Base-by-base conservation (phyloP, 2,888 invertebrate genomes). In the Ichneumoninae sp. region DNA sequence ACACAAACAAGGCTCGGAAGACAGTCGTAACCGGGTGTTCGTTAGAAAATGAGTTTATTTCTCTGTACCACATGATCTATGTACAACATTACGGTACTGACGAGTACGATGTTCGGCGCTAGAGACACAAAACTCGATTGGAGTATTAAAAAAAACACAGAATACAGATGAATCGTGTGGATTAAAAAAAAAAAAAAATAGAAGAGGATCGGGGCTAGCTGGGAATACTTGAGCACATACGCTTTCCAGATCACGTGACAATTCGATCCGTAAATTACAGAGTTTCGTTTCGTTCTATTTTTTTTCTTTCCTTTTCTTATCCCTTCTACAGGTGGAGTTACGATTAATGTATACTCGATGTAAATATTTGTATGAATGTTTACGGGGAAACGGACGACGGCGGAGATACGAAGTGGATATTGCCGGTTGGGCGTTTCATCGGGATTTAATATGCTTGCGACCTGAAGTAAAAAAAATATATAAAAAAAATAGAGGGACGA, bases 31-130 rank as follows among this genome's bases (percentile, higher is more conserved):
- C 8, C 16, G 30, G 54, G 71, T 50, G 40, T 91, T 93, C 92
- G 91, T 93, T 93, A 93, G 91, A 93, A 93, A 93, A 93, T 93
- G 93, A 93, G 93, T 93, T 93, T 93, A 93, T 93, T 93, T 93
- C 92, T 92, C 93, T 90, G 91, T 93, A 93, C 92, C 93, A 91
- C 91, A 92, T 92, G 92, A 89, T 91, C 90, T 93, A 92, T 92
- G 92, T 93, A 93, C 93, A 93, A 92, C 91, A 90, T 92, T 91
- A 91, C 91, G 92, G 92, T 93, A 93, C 92, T 88, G 91, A 91
- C 90, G 91, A 91, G 90, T 90, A 89, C 88, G 89, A 89, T 87
- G 89, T 89, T 90, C 85, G 87, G 88, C 89, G 88, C 80, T 77
- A 86, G 88, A 90, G 88, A 90, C 88, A 89, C 89, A 90, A 88